phyloP scores from a whole-genome alignment of 1,140 invertebrate genomes.

The Parapsyche elsis region DNA sequence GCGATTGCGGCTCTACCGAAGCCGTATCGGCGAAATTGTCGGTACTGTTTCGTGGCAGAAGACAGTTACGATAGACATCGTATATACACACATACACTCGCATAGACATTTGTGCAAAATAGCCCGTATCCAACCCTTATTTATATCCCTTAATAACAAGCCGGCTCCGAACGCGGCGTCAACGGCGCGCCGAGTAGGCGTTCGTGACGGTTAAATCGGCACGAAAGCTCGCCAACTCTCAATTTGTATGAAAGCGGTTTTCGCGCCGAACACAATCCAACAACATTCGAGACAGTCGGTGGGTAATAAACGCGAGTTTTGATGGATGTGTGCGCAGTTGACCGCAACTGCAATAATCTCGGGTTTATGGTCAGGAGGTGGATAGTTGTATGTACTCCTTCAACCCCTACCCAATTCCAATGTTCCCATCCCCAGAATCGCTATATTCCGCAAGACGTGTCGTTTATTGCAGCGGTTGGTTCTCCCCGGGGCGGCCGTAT shows the following conservation, averaged over 20 bases:
- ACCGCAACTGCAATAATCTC: background rate
- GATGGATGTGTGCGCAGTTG: background rate
- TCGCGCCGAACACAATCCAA: background rate
- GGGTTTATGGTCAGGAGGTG: background rate
- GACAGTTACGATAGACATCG: conserved; percentile 50
- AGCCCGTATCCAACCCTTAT: conserved; percentile 32
- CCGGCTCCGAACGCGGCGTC: conserved; percentile 19
- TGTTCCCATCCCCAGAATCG: too few relatives aligned
- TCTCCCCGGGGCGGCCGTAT: conserved; percentile 9
- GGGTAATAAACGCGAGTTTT: too few relatives aligned
- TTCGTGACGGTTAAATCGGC: conserved; percentile 6
- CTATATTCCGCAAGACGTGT: background rate
- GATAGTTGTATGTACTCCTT: too few relatives aligned
- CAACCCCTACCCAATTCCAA: too few relatives aligned
- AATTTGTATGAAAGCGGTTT: background rate
- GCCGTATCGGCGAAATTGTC: conserved; percentile 9
- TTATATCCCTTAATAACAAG: conserved; percentile 51
- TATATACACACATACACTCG: background rate
- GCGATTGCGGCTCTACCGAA: conserved; percentile 4
- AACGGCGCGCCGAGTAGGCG: background rate
- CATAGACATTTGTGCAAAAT: background rate
- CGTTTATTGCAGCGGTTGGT: background rate
- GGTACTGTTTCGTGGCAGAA: conserved; percentile 45
- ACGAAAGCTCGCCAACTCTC: conserved; percentile 20
- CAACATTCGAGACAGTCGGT: too few relatives aligned